A percentile compares a stretch with the other conserved stretches of the same genome.
phyloP scores from a whole-genome alignment of 1,140 invertebrate genomes.

The Drosophila equinoxialis region DNA sequence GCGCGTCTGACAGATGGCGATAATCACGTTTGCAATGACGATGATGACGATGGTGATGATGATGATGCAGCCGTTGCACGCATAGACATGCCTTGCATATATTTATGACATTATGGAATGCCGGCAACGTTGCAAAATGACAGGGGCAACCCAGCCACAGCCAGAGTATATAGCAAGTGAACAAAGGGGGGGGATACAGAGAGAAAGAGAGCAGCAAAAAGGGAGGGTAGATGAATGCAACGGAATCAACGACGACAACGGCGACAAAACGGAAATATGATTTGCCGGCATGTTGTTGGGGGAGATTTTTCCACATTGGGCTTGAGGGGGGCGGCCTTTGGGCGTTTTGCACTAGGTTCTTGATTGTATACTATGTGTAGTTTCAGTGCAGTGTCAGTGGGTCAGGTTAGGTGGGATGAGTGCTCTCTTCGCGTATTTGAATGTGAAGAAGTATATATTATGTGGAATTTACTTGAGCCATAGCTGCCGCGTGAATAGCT shows the following conservation, averaged over 20 bases:
- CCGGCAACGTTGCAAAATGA: slow-evolving; percentile 14
- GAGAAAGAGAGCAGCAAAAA: neutral
- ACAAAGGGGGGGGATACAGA: neutral
- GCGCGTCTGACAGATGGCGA: slow-evolving; percentile 74
- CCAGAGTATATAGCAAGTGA: slow-evolving; percentile 30
- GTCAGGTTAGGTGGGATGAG: slow-evolving; percentile 28
- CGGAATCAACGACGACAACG: slow-evolving; percentile 26
- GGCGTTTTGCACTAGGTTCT: slow-evolving; percentile 25
- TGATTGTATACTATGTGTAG: slow-evolving; percentile 2
- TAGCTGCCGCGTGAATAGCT: neutral
- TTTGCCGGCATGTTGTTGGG: slow-evolving; percentile 36
- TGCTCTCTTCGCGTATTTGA: neutral
- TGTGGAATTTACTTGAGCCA: neutral
- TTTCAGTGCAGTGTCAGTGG: slow-evolving; percentile 50
- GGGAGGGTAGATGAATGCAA: slow-evolving; percentile 11
- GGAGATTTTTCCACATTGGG: slow-evolving; percentile 16
- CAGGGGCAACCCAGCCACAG: slow-evolving; percentile 9
- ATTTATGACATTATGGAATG: slow-evolving; percentile 30
- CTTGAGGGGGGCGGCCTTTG: slow-evolving; percentile 26
- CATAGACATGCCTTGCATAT: slow-evolving; percentile 20
- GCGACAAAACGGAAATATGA: slow-evolving; percentile 64
- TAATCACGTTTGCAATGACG: slow-evolving; percentile 42
- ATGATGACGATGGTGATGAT: slow-evolving; percentile 33
- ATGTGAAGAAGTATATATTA: slow-evolving; percentile 10
- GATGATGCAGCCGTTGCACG: slow-evolving; percentile 40